Conservation (phyloP, 2,797 vertebrate genomes). For the Hydrophis major region DNA sequence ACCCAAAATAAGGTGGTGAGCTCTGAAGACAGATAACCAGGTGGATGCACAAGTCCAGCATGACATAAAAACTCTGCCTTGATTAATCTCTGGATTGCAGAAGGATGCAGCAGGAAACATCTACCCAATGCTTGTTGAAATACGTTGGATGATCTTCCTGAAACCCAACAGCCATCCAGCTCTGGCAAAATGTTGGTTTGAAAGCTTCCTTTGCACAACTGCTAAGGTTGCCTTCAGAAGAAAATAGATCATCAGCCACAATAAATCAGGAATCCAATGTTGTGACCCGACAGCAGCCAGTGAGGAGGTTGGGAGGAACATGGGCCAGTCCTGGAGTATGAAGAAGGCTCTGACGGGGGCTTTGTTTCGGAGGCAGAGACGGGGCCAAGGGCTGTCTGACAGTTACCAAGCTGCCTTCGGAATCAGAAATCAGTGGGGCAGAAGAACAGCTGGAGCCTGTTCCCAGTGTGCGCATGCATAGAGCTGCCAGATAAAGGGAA, state of each 20-base stretch:
- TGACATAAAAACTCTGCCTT: not conserved
- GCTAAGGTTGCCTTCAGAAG: not conserved
- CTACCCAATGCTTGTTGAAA: not conserved
- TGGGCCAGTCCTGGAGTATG: no score
- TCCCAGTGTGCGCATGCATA: no score
- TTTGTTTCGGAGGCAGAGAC: no score
- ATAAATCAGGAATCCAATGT: no score
- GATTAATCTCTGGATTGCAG: not conserved
- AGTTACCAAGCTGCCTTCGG: no score
- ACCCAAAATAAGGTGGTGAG: not conserved
- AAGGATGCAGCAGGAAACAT: not conserved
- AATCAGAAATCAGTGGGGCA: no score
- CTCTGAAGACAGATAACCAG: not conserved
- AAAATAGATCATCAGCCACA: not conserved
- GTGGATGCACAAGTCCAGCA: not conserved
- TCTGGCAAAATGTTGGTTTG: not conserved
- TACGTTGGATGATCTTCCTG: not conserved
- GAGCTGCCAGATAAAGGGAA: no score
- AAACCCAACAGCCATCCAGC: not conserved
- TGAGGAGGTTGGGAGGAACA: no score
- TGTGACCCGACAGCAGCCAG: no score
- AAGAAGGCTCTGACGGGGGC: no score
- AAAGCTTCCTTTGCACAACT: not conserved
- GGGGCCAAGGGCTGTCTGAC: no score
- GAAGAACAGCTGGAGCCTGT: no score